Conservation (phyloP, 1,140 invertebrate species). For the Lutraria rhynchaena region DNA sequence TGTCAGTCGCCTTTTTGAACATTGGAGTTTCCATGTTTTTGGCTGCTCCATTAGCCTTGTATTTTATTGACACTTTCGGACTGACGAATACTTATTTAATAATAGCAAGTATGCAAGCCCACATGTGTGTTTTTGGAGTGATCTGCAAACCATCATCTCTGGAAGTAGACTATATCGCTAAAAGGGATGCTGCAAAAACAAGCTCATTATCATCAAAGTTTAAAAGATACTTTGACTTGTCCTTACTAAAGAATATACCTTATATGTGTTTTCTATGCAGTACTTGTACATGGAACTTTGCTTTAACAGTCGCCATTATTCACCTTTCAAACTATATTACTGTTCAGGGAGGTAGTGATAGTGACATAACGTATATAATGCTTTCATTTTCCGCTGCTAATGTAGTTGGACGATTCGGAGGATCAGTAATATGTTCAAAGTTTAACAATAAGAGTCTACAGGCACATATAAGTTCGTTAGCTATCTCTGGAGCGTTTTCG, state of each 20-base stretch:
- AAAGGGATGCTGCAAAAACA: background rate
- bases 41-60: slow-evolving; percentile 14
- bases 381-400: slow-evolving; percentile 33
- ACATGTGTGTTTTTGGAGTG: slow-evolving; percentile 18
- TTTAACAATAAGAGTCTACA: background rate
- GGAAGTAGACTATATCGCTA: background rate
- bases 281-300: slow-evolving; percentile 40
- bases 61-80: background rate
- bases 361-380: slow-evolving; percentile 24
- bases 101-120: slow-evolving; percentile 21
- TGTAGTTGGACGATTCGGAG: slow-evolving; percentile 8
- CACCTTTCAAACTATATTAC: slow-evolving; percentile 34
- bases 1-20: slow-evolving; percentile 3
- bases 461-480: background rate
- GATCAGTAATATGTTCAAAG: slow-evolving; percentile 30
- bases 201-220: background rate
- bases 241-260: background rate
- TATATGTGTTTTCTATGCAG: slow-evolving; percentile 24
- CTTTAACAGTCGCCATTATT: background rate
- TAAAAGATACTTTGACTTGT: slow-evolving; percentile 28
- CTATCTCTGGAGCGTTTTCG: slow-evolving; percentile 3
- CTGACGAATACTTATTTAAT: slow-evolving; percentile 6
- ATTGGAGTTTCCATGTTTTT: slow-evolving; percentile 43
- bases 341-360: background rate
- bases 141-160: slow-evolving; percentile 11